These are phyloP conservation scores for Hydrophis major DNA, from an alignment of 2,797 vertebrate species.

Conservation along the genomic window DNA sequence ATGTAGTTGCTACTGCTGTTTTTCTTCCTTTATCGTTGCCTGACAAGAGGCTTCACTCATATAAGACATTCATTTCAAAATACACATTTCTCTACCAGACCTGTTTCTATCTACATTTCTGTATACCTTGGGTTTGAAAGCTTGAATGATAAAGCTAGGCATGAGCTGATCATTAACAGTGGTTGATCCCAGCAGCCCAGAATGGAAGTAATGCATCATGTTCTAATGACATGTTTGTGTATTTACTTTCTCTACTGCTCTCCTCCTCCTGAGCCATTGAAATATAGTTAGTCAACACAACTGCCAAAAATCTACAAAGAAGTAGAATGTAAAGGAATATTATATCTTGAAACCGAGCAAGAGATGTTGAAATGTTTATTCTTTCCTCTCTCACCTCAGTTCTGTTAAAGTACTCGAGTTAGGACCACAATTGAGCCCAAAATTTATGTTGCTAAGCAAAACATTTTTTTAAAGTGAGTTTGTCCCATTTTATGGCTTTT, in stretches of 20 bases:
- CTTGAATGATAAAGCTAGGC: background rate
- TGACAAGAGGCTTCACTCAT: background rate
- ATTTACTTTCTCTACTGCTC: background rate
- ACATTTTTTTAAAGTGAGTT: background rate
- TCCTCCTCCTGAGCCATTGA: background rate
- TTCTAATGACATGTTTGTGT: background rate
- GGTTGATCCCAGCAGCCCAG: background rate
- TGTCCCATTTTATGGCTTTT: background rate
- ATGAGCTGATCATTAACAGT: background rate
- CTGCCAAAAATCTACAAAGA: background rate
- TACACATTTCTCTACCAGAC: background rate
- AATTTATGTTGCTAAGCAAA: background rate
- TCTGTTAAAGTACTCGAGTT: background rate
- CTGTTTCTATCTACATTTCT: background rate
- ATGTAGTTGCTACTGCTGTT: background rate
- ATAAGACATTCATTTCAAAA: background rate
- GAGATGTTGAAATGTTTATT: background rate
- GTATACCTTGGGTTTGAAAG: background rate
- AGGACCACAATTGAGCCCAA: background rate
- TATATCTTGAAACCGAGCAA: background rate
- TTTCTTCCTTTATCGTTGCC: background rate
- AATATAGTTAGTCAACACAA: background rate
- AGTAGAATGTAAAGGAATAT: background rate
- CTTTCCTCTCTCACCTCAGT: background rate
- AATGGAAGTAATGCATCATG: background rate